Base-by-base conservation (phyloP, 2,888 invertebrate genomes). In the Folsomia manolachei region DNA sequence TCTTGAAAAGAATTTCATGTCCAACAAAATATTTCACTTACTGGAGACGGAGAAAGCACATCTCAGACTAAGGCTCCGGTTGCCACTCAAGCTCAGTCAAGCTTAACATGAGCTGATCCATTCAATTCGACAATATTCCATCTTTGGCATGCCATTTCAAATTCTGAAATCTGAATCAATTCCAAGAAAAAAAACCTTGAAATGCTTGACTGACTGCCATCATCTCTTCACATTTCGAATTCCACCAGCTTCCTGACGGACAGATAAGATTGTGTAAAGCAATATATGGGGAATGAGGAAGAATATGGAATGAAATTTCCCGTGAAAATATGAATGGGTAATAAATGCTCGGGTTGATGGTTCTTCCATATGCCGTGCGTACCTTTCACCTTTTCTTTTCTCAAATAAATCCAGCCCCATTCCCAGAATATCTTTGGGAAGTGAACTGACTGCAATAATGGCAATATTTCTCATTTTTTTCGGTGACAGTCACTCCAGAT, bases 251-350 rank as follows among this genome's bases (percentile, higher is more conserved):
- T 39, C 14, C 14, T 39, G 39, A 39, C 39, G 4, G 39, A 39
- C 39, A 39, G 39, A 14, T 39, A n/a, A n/a, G 39, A 39, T 9
- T 39, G 39, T 39, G 39, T 39, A 9, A 51, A 51, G 51, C 51
- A 51, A 51, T 56, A 19, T n/a, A 56, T 18, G 56, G 19, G 56
- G n/a, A 56, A 56, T 7, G 18, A 56, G 11, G 11, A 56, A n/a
- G n/a, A n/a, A n/a, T n/a, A n/a, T n/a, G n/a, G n/a, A 56, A 56
- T 56, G 56, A 56, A 56, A 56, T 56, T 56, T 56, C 56, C 56
- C 56, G 56, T 56, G 56, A 56, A 56, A 56, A 21, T 7, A n/a
- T 56, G 21, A 56, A 7, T 56, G 56, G 18, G 56, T 56, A 56
- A 56, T 56, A 39, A 39, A 39, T 39, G 39, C 4, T 39, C 7